Evolutionary conservation across 2,797 vertebrate genomes (phyloP), one percentile per base, ranked within the genome.

Genomic region (Fistularia tabacaria): DNA sequence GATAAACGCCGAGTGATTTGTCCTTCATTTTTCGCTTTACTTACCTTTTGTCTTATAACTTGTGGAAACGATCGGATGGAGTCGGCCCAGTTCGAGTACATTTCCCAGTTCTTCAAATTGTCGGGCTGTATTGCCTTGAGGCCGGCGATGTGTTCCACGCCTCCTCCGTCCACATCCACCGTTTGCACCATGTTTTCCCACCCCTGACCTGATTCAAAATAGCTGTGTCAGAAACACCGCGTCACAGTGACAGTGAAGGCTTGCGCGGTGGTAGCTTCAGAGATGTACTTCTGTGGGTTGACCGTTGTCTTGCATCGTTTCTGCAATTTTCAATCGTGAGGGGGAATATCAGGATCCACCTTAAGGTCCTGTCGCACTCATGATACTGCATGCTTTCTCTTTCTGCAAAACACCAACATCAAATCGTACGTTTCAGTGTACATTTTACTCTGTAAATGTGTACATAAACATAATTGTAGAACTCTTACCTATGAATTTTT

Each of bases 41-140:
- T 63, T 77, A 95, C 94, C 89, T 91, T 94, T 82, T 87, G 79
- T 54, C 93, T 93, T 67, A 85, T 91, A 74, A 94, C 71, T 10
- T n/a, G 2, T 10, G 94, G 93, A 59, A 84, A 77, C 6, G 69
- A 58, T 14, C 74, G 83, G 48, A 96, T 80, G 12, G 93, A 93
- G 0, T 84, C 71, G 0, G 92, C 92, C 94, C 94, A 95, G 38
- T 57, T 59, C 10, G 89, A 72, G 46, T 93, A 95, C 6, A 73
- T 73, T 8, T 54, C 39, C 69, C 74, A 88, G 76, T 94, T 95
- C 2, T 47, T 89, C n/a, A 53, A 80, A 59, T 92, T 54, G 43
- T 65, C 37, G 38, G 91, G 41, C 0, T 88, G 59, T 46, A 94
- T 58, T 7, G 5, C 69, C 51, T 72, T 39, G 36, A 96, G 88